phyloP scores from a whole-genome alignment of 1,140 invertebrate genomes.

The Frieseomelitta varia region DNA sequence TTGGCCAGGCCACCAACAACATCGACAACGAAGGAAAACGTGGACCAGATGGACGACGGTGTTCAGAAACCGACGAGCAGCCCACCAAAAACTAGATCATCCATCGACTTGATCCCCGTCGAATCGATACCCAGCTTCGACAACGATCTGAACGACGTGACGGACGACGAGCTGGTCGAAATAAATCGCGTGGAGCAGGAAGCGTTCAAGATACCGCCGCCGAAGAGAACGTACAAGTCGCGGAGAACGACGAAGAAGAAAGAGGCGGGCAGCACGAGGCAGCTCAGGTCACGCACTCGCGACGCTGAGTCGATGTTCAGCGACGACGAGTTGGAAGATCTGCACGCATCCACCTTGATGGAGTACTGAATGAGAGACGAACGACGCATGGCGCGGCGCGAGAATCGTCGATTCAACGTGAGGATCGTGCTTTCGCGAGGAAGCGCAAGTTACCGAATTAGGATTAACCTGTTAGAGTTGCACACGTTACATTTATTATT shows the following conservation, averaged over 20 bases:
- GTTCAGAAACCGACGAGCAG: neutral
- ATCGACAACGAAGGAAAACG: slow-evolving; percentile 36
- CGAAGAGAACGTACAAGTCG: slow-evolving; percentile 34
- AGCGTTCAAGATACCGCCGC: slow-evolving; percentile 60
- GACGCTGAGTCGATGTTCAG: neutral
- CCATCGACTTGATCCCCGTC: neutral
- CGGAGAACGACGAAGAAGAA: slow-evolving; percentile 50
- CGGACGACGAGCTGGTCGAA: slow-evolving; percentile 46
- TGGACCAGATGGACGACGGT: slow-evolving; percentile 6
- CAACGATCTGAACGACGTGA: neutral
- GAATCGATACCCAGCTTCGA: neutral
- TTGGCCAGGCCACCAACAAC: slow-evolving; percentile 70
- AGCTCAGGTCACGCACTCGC: slow-evolving; percentile 9
- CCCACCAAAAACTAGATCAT: too few species aligned
- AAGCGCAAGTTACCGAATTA: slow-evolving; percentile 13
- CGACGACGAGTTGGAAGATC: slow-evolving; percentile 22
- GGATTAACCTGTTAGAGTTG: neutral
- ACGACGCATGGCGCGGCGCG: too few species aligned
- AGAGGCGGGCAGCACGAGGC: slow-evolving; percentile 11
- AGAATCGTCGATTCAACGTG: neutral
- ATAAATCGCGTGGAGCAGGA: slow-evolving; percentile 40
- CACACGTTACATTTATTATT: neutral
- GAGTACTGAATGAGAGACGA: neutral
- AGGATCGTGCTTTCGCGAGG: neutral
- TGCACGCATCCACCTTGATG: too few species aligned